A percentile compares a stretch with the other conserved stretches of the same genome.
phyloP scores from a whole-genome alignment of 2,888 invertebrate genomes.

The Scaptomyza caliginosa region DNA sequence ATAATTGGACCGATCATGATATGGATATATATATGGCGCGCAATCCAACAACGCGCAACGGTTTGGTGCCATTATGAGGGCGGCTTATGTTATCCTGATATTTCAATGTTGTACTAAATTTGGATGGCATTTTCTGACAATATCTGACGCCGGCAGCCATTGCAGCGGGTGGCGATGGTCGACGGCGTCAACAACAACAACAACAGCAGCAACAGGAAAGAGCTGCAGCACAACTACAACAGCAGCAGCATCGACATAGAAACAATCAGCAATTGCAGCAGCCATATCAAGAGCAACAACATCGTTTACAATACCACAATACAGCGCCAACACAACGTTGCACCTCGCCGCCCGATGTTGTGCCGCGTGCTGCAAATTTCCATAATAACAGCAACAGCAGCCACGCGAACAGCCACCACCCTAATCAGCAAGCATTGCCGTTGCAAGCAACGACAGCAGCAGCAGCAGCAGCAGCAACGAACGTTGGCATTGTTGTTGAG shows the following conservation, averaged over 20 bases:
- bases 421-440: conserved; percentile 39
- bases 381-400: conserved; percentile 57
- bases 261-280: conserved; percentile 69
- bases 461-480: conserved; percentile 28
- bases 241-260: conserved; percentile 61
- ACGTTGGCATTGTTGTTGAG: conserved; percentile 82
- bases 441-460: conserved; percentile 37
- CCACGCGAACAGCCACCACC: conserved; percentile 37
- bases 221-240: conserved; percentile 49
- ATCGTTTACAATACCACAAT: conserved; percentile 55
- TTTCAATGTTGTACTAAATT: conserved; percentile 84
- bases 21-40: conserved; percentile 98
- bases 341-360: conserved; percentile 83
- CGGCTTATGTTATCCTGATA: conserved; percentile 84
- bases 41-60: conserved; percentile 93
- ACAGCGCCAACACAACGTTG: conserved; percentile 72
- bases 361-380: conserved; percentile 81
- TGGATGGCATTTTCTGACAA: conserved; percentile 84
- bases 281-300: conserved; percentile 62
- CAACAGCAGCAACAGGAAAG: conserved; percentile 40
- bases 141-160: conserved; percentile 80
- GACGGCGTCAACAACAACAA: conserved; percentile 65
- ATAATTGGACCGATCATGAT: conserved; percentile 97
- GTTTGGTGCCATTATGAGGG: conserved; percentile 91
- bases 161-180: conserved; percentile 22